Conservation (phyloP, 92 coral and sea anemone genomes). For the Actinernus sp. region DNA sequence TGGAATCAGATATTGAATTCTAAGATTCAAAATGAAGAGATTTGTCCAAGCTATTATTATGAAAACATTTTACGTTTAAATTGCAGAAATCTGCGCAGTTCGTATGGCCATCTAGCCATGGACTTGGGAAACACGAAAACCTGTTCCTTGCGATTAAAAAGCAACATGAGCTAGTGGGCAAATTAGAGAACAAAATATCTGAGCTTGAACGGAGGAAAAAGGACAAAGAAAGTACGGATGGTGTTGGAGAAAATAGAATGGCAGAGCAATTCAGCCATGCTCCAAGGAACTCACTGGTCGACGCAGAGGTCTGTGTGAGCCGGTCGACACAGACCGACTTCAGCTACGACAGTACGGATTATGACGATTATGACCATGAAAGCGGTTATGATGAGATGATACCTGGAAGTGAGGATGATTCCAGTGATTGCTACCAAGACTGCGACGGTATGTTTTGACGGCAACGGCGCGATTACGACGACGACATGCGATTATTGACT, state of each 20-base stretch:
- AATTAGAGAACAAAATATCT: background rate
- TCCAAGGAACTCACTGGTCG: background rate
- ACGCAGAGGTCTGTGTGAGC: background rate
- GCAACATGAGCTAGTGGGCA: background rate
- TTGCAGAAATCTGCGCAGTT: too few relatives aligned
- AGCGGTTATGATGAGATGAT: background rate
- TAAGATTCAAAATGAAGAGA: too few relatives aligned
- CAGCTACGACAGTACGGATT: background rate
- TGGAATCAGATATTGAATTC: too few relatives aligned
- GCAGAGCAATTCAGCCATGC: background rate
- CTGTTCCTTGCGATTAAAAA: background rate
- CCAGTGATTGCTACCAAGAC: conserved; percentile 3
- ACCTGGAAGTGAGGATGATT: background rate
- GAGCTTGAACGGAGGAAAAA: background rate
- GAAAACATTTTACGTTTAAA: too few relatives aligned
- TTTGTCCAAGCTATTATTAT: too few relatives aligned
- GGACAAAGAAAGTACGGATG: background rate
- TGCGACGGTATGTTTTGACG: too few relatives aligned
- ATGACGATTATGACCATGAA: background rate
- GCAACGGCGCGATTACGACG: too few relatives aligned
- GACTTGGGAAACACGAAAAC: too few relatives aligned
- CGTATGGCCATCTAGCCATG: too few relatives aligned
- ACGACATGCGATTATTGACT: too few relatives aligned
- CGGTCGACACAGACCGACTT: background rate
- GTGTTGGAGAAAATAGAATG: background rate